Percentiles rank a stretch among this genome's conserved stretches.
phyloP scores from a whole-genome alignment of 2,113 vertebrate genomes.

The Trachemys scripta region DNA sequence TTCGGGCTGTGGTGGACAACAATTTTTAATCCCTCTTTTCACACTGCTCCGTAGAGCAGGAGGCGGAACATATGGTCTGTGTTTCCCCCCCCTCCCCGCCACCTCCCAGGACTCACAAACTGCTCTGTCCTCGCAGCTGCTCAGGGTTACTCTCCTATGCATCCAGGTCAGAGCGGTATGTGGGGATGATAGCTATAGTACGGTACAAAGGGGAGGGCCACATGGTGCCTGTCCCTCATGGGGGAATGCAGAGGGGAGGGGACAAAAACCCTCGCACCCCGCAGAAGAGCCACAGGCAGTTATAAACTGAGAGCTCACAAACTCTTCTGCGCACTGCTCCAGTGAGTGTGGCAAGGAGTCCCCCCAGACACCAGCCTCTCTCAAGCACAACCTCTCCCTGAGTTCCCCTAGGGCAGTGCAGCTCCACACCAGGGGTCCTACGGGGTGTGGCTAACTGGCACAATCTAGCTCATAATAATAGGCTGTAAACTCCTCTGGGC shows the following conservation, averaged over 20 bases:
- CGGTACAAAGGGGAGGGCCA: neutral
- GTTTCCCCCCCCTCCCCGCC: conserved; percentile 60
- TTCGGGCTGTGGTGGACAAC: neutral
- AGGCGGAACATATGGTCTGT: conserved; percentile 34
- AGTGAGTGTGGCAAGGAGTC: accelerated
- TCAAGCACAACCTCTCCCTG: neutral
- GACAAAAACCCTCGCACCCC: neutral
- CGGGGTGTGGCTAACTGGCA: neutral
- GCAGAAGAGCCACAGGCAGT: neutral
- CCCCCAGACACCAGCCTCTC: neutral
- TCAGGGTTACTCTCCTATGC: conserved; percentile 26
- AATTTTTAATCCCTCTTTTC: conserved; percentile 67
- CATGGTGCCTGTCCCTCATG: accelerated
- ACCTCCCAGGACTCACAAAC: conserved; percentile 24
- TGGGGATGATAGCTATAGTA: neutral
- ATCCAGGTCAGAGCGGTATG: accelerated
- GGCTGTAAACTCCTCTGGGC: neutral
- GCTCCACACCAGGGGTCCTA: accelerated
- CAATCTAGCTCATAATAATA: neutral
- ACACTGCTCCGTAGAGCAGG: conserved; percentile 5
- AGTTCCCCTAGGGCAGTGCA: neutral
- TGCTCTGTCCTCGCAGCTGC: conserved; percentile 18
- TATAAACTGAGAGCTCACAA: neutral
- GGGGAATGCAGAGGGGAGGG: neutral
- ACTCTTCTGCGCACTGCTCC: accelerated